Percentiles rank a stretch among this genome's conserved stretches.
Evolutionary conservation across 30 jellyfish, hydroid and myxozoan species (phyloP).

Genomic region (Mastigias papua): DNA sequence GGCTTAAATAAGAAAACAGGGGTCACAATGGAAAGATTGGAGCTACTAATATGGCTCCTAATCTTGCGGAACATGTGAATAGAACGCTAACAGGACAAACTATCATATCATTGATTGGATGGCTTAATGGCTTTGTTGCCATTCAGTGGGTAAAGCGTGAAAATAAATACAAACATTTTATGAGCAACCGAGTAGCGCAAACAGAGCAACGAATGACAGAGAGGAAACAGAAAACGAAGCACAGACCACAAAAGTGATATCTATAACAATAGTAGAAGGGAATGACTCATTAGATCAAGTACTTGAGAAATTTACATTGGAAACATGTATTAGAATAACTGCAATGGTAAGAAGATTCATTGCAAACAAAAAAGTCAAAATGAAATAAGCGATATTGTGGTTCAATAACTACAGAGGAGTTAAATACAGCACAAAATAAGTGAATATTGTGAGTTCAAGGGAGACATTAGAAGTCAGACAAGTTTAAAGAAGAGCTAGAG

Average conservation of each 20-base stretch:
- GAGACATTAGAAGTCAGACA: neutral
- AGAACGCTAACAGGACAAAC: too few relatives aligned
- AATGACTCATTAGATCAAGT: slow-evolving; percentile 22
- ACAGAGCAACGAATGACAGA: slow-evolving; percentile 30
- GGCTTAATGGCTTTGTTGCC: too few relatives aligned
- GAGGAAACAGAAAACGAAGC: slow-evolving; percentile 38
- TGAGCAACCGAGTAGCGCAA: too few relatives aligned
- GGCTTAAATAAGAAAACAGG: too few relatives aligned
- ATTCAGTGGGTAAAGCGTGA: too few relatives aligned
- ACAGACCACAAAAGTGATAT: slow-evolving; percentile 14
- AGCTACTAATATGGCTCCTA: too few relatives aligned
- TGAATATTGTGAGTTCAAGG: slow-evolving; percentile 17
- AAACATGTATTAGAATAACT: neutral
- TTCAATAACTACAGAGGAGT: slow-evolving; percentile 14
- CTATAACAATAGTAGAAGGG: slow-evolving; percentile 28
- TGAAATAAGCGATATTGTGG: neutral
- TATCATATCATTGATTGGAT: too few relatives aligned
- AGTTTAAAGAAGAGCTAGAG: neutral
- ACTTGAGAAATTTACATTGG: neutral
- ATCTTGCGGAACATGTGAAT: too few relatives aligned
- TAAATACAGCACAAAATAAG: neutral
- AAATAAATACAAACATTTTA: too few relatives aligned
- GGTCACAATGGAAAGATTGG: too few relatives aligned
- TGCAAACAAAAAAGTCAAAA: slow-evolving; percentile 33
- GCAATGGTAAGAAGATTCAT: slow-evolving; percentile 43